Conservation (phyloP, 2,113 vertebrate species). For the Labeo rohita region DNA sequence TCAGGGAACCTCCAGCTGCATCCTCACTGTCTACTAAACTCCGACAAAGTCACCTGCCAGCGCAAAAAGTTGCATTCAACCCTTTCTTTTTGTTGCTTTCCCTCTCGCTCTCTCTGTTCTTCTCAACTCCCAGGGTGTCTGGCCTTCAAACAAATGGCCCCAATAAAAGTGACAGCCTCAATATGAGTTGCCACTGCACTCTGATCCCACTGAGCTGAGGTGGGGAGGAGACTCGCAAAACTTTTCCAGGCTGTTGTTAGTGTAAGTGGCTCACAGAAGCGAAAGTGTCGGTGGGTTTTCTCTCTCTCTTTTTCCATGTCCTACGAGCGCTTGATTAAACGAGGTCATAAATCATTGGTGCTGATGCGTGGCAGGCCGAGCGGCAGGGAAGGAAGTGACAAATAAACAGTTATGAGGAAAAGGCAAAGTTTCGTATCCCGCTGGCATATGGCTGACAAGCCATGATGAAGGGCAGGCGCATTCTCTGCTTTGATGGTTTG, state of each 20-base stretch:
- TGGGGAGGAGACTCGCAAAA: conserved; percentile 28
- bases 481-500: conserved; percentile 59
- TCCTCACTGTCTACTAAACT: conserved; percentile 29
- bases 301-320: conserved; percentile 67
- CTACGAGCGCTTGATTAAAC: conserved; percentile 76
- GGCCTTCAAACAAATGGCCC: conserved; percentile 47
- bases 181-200: conserved; percentile 39
- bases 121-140: conserved; percentile 46
- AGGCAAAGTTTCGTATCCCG: conserved; percentile 70
- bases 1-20: conserved; percentile 23
- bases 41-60: conserved; percentile 32
- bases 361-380: conserved; percentile 73
- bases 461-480: conserved; percentile 71
- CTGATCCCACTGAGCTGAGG: conserved; percentile 37
- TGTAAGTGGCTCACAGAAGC: conserved; percentile 54
- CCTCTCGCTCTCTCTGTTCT: conserved; percentile 6
- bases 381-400: conserved; percentile 63
- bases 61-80: conserved; percentile 34
- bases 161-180: conserved; percentile 49
- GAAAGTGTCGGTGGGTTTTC: conserved; percentile 60
- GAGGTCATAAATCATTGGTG: conserved; percentile 77
- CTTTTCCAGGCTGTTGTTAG: conserved; percentile 18
- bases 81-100: conserved; percentile 9
- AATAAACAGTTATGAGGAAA: conserved; percentile 66
- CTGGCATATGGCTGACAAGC: conserved; percentile 67